Evolutionary conservation across 92 coral and sea anemone genomes (phyloP).

Genomic region (Chrysogorgia sp.): DNA sequence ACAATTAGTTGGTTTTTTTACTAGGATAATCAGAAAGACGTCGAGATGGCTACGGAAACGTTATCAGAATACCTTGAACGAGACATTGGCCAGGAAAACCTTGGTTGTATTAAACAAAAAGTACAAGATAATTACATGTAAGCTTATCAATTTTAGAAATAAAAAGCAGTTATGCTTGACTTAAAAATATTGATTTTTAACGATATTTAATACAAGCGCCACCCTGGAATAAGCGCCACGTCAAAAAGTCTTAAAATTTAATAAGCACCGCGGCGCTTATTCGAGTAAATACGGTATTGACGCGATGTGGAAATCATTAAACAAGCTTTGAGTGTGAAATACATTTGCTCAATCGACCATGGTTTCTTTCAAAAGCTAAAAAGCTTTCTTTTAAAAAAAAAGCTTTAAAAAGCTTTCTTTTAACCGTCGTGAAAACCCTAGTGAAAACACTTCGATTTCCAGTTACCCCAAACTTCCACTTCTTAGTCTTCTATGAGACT

Average conservation of each 20-base stretch:
- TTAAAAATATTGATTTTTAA: no score
- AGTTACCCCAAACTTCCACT: no score
- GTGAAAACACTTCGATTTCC: no score
- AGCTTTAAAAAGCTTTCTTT: no score
- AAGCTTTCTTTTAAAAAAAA: no score
- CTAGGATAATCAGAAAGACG: conserved; percentile 93
- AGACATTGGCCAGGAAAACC: conserved; percentile 85
- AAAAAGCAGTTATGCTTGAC: not conserved
- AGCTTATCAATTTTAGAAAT: not conserved
- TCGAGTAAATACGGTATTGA: not conserved
- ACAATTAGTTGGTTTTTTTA: not conserved
- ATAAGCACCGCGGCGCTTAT: conserved; percentile 5
- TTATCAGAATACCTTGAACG: conserved; percentile 96
- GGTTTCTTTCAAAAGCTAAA: no score
- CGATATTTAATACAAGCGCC: no score
- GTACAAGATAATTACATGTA: conserved; percentile 99
- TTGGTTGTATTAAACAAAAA: conserved; percentile 89
- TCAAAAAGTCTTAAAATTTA: not conserved
- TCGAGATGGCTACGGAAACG: conserved; percentile 99
- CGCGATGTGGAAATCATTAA: no score
- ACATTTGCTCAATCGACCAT: no score
- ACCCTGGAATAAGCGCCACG: not conserved
- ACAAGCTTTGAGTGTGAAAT: no score
- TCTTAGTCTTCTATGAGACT: no score
- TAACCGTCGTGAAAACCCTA: no score